Evolutionary conservation across 2,797 vertebrate genomes (phyloP).

Genomic region (Poeciliopsis presidionis): DNA sequence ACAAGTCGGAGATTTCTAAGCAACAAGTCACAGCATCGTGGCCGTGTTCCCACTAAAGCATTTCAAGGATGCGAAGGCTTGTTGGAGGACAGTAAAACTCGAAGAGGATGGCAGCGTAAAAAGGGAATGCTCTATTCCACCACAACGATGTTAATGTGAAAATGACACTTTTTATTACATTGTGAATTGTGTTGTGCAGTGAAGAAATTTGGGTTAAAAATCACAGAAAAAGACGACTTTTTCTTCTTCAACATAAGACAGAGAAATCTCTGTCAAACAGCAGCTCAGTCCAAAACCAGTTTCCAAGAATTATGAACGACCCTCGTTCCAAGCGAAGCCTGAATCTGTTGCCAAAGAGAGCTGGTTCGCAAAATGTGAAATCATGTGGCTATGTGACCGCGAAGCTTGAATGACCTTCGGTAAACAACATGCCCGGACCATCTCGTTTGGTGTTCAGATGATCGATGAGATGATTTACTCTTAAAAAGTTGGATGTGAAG

Average conservation of each 20-base stretch:
- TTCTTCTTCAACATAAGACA: constrained; percentile 1
- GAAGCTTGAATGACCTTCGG: constrained; percentile 42
- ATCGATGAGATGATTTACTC: neutral
- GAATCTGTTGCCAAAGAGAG: constrained; percentile 44
- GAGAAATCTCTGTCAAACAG: constrained; percentile 1
- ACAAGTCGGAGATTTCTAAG: neutral
- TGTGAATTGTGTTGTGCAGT: constrained; percentile 1
- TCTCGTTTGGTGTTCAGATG: constrained; percentile 3
- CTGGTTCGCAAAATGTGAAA: constrained; percentile 51
- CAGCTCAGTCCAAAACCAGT: constrained; percentile 5
- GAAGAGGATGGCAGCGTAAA: constrained; percentile 14
- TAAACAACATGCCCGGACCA: constrained; percentile 33
- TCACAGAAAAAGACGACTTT: neutral
- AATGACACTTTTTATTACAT: constrained; percentile 1
- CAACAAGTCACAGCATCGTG: neutral
- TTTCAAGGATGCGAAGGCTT: constrained; percentile 7
- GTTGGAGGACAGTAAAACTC: constrained; percentile 25
- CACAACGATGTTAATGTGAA: neutral
- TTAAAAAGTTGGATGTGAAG: constrained; percentile 1
- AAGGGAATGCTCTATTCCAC: constrained; percentile 4
- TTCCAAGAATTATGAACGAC: constrained; percentile 4
- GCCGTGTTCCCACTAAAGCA: constrained; percentile 12
- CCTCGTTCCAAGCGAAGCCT: constrained; percentile 16
- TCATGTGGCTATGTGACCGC: constrained; percentile 51
- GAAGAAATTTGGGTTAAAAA: neutral